Percentiles rank a stretch among this genome's conserved stretches.
Evolutionary conservation across 2,113 vertebrate species (phyloP).

Genomic region (Larimichthys polyactis): DNA sequence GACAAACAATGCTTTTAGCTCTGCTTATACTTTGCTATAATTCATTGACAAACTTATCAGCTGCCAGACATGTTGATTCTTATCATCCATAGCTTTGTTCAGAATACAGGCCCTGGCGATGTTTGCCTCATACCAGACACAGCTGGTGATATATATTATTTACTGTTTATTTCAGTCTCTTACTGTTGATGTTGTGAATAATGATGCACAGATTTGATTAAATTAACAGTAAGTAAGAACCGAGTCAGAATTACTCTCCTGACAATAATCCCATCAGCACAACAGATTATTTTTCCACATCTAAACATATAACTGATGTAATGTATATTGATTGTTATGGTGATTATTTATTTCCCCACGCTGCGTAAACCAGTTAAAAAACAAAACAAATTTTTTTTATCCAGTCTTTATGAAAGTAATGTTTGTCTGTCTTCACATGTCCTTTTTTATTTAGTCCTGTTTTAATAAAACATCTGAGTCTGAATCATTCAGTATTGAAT

Average conservation of each 20-base stretch:
- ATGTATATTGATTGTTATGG: neutral
- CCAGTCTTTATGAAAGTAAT: no score
- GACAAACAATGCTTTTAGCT: slow-evolving; percentile 8
- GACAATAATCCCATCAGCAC: neutral
- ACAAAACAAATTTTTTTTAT: no score
- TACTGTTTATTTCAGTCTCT: neutral
- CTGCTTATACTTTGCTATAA: slow-evolving; percentile 6
- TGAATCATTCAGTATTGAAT: no score
- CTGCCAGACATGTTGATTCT: slow-evolving; percentile 31
- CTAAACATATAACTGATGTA: neutral
- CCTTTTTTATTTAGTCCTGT: no score
- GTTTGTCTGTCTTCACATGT: no score
- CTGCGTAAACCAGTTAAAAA: neutral
- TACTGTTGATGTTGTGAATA: neutral
- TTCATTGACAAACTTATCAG: slow-evolving; percentile 24
- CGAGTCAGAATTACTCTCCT: neutral
- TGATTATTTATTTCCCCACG: neutral
- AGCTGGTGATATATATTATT: neutral
- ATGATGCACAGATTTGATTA: neutral
- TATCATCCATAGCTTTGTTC: neutral
- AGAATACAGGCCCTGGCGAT: neutral
- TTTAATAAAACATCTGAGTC: no score
- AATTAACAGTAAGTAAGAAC: neutral
- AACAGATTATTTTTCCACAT: neutral
- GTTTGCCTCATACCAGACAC: neutral